Percentiles rank a stretch among this genome's conserved stretches.
phyloP scores from a whole-genome alignment of 2,797 vertebrate species.

The Pelobates cultripes region DNA sequence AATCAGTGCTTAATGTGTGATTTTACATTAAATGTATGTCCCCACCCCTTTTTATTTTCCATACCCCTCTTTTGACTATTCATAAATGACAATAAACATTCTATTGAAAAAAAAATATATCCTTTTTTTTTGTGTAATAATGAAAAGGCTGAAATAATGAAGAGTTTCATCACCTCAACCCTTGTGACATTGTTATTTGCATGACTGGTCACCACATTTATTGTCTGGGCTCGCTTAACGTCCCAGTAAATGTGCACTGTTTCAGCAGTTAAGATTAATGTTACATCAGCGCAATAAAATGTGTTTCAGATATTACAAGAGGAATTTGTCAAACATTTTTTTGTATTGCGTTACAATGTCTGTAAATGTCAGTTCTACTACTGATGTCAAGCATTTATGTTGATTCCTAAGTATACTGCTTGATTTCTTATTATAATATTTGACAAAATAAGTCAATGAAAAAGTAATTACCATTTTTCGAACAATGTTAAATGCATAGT shows the following conservation, averaged over 20 bases:
- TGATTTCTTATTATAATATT: no score
- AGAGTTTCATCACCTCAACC: conserved; percentile 16
- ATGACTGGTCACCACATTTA: conserved; percentile 43
- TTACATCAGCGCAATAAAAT: conserved; percentile 25
- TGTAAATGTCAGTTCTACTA: background rate
- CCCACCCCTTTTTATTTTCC: no score
- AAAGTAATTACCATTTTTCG: no score
- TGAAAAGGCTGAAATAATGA: conserved; percentile 14
- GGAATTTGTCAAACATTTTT: conserved; percentile 33
- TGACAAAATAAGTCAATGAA: no score
- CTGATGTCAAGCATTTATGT: background rate
- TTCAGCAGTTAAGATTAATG: conserved; percentile 42
- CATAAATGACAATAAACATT: background rate
- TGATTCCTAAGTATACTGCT: no score
- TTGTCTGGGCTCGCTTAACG: conserved; percentile 23
- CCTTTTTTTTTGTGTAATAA: background rate
- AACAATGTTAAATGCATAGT: no score
- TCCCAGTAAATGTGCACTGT: conserved; percentile 39
- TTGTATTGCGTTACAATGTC: conserved; percentile 7
- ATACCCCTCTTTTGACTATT: no score
- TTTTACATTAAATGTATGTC: no score
- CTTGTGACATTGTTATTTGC: conserved; percentile 32
- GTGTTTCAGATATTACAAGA: conserved; percentile 33
- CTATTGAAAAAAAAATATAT: background rate
- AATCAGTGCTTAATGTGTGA: no score